phyloP scores from a whole-genome alignment of 2,113 vertebrate species.

The Miniopterus natalensis region DNA sequence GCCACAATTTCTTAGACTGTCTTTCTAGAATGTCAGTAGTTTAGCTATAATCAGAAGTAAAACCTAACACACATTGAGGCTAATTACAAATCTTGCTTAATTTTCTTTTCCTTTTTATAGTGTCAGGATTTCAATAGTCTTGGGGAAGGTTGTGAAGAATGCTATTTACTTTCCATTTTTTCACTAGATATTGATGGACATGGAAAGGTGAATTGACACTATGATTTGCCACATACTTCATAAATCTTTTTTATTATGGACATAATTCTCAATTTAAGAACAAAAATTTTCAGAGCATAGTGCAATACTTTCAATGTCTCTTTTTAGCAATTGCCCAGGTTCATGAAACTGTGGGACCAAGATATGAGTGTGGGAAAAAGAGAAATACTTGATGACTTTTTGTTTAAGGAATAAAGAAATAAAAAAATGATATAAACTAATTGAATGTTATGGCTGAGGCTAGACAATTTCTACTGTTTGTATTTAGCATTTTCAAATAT shows the following conservation, averaged over 20 bases:
- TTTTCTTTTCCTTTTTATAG: background rate
- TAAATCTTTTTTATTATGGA: background rate
- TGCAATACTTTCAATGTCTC: background rate
- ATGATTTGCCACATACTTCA: background rate
- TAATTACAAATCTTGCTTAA: background rate
- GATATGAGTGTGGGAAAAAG: background rate
- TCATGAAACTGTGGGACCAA: background rate
- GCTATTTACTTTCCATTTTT: background rate
- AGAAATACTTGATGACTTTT: background rate
- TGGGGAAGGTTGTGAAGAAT: background rate
- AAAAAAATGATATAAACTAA: background rate
- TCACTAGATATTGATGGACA: background rate
- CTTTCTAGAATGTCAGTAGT: background rate
- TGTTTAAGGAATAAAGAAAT: background rate
- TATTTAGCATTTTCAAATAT: background rate
- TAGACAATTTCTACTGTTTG: background rate
- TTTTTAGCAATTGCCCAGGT: background rate
- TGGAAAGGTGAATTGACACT: background rate
- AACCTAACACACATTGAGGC: background rate
- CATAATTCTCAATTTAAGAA: background rate
- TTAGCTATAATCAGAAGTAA: background rate
- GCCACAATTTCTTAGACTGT: background rate
- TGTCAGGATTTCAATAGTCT: background rate
- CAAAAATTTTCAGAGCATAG: background rate
- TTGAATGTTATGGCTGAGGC: background rate